phyloP scores from a whole-genome alignment of 2,113 vertebrate species.

The Thinocorus orbignyianus region DNA sequence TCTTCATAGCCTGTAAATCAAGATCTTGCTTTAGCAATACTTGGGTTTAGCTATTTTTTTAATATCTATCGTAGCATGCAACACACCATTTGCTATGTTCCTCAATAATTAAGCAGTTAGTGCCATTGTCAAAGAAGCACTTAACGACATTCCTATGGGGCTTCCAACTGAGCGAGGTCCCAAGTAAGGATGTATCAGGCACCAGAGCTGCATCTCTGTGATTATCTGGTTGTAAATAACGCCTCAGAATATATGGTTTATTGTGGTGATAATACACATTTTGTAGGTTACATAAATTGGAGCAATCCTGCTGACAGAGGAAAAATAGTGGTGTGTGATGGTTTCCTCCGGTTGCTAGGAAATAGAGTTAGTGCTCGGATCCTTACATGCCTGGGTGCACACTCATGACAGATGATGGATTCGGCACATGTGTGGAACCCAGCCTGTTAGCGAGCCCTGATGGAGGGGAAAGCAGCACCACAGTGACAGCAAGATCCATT shows the following conservation, averaged over 20 bases:
- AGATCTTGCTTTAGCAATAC: slow-evolving; percentile 43
- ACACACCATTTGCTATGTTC: slow-evolving; percentile 47
- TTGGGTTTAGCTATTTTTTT: slow-evolving; percentile 37
- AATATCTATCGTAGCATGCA: not conserved
- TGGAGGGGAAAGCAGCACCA: not conserved
- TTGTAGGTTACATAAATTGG: slow-evolving; percentile 74
- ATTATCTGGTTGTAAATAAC: slow-evolving; percentile 71
- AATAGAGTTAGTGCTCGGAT: slow-evolving; percentile 71
- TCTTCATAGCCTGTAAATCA: slow-evolving; percentile 47
- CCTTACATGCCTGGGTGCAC: slow-evolving; percentile 60
- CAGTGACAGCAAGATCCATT: slow-evolving; percentile 28
- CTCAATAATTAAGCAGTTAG: slow-evolving; percentile 63
- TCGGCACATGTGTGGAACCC: slow-evolving; percentile 20
- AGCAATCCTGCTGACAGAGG: slow-evolving; percentile 72
- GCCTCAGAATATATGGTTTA: slow-evolving; percentile 69
- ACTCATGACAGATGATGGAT: slow-evolving; percentile 62
- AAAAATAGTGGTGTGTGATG: slow-evolving; percentile 64
- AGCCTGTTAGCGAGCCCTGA: slow-evolving; percentile 44
- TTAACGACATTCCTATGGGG: slow-evolving; percentile 31
- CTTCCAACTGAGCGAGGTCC: slow-evolving; percentile 16
- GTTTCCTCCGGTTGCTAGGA: slow-evolving; percentile 75
- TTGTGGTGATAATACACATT: slow-evolving; percentile 70
- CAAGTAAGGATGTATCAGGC: slow-evolving; percentile 5
- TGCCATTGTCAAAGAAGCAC: slow-evolving; percentile 25
- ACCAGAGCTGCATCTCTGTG: not conserved